Percentiles rank a stretch among this genome's conserved stretches.
phyloP scores from a whole-genome alignment of 2,888 invertebrate genomes.

The Mesochorus sp. region DNA sequence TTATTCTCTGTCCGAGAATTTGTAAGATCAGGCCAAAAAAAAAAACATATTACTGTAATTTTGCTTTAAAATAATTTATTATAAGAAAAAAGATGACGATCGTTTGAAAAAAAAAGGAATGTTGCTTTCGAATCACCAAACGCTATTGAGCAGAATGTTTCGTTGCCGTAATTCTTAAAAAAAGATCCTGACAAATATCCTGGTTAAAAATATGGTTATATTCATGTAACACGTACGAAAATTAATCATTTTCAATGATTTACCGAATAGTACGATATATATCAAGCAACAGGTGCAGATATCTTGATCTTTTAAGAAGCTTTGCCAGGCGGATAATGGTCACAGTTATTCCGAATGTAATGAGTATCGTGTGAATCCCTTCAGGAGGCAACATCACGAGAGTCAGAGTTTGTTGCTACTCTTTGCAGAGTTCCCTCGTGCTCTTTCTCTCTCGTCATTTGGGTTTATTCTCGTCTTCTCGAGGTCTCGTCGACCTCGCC shows the following conservation, averaged over 20 bases:
- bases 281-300: conserved; percentile 29
- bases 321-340: conserved; percentile 42
- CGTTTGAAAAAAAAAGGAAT: too few species aligned
- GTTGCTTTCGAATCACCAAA: too few species aligned
- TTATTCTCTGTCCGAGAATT: too few species aligned
- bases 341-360: conserved; percentile 53
- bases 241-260: conserved; percentile 12
- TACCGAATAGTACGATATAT: conserved; percentile 44
- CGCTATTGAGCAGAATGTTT: too few species aligned
- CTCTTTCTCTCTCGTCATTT: conserved; percentile 37
- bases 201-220: too few species aligned
- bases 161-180: too few species aligned
- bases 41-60: too few species aligned
- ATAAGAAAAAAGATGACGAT: too few species aligned
- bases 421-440: conserved; percentile 15
- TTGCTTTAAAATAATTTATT: too few species aligned
- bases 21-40: too few species aligned
- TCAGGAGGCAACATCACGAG: conserved; percentile 58
- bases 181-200: too few species aligned
- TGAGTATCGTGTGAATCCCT: conserved; percentile 58
- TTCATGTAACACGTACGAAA: too few species aligned
- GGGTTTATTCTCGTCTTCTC: conserved; percentile 64
- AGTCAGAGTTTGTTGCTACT: conserved; percentile 31
- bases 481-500: conserved; percentile 67
- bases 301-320: conserved; percentile 32